Base-by-base conservation (phyloP, 2,113 vertebrate genomes). In the Cinclus mexicanus region DNA sequence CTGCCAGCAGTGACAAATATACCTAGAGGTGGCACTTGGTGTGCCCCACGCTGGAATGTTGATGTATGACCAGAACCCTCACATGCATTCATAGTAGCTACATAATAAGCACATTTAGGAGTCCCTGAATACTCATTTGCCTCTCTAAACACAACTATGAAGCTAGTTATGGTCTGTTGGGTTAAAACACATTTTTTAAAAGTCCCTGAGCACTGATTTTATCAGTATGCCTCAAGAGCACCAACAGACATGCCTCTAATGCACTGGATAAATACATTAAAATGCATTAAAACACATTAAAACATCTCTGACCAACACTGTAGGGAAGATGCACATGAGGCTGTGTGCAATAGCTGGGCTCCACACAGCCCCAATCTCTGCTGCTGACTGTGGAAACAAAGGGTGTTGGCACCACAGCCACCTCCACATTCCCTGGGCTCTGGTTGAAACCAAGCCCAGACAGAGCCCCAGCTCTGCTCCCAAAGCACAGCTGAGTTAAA, bases 291-390 rank as follows among this genome's bases (percentile, higher is more conserved):
- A 91, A 68, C 4, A 4, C 63, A 78, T 87, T 78, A 81, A 89
- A 90, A 78, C 5, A 3, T n/a, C 71, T 60, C 79, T 75, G 79
- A 81, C 53, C 16, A 85, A 5, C 39, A 19, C 0, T 59, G 13
- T 4, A 10, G 86, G 31, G 69, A 70, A 50, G 21, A 35, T 53
- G 44, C 47, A 50, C 1, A 1, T 7, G 53, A 50, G 28, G 26
- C 11, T 11, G 3, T 6, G 1, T 28, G 53, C 26, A 37, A 5
- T 2, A 76, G 3, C 26, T 0, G 0, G 31, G 67, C 20, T 80
- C 13, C 3, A 39, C 2, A 1, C 12, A 70, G 71, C 29, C 56
- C 42, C 1, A 1, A 37, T 59, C 33, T 15, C 60, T 4, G 3
- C 56, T 69, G 22, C 1, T 3, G 3, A 9, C 37, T 35, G 17